These are phyloP conservation scores for Arenicola marina DNA, from an alignment of 2,888 invertebrate genomes.

Conservation along the genomic window DNA sequence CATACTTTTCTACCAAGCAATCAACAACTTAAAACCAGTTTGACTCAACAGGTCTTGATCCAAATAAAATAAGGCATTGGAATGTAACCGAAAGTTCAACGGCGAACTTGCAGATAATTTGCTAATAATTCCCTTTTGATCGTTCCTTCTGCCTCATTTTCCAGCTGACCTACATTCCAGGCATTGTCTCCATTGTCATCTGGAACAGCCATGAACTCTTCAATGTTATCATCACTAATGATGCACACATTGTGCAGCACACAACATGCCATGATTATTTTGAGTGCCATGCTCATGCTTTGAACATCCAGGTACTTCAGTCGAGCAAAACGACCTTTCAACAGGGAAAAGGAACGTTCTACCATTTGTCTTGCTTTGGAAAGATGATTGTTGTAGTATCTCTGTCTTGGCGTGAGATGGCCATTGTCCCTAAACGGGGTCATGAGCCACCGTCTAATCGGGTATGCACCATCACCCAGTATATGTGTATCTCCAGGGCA, in stretches of 20 bases:
- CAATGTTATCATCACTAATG: too few relatives aligned
- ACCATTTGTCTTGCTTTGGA: neutral
- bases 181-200: too few relatives aligned
- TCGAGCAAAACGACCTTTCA: neutral
- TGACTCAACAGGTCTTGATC: too few relatives aligned
- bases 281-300: neutral
- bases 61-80: too few relatives aligned
- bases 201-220: too few relatives aligned
- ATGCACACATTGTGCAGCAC: neutral
- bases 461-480: neutral
- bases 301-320: neutral
- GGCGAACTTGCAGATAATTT: too few relatives aligned
- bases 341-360: neutral
- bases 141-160: too few relatives aligned
- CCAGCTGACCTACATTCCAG: too few relatives aligned
- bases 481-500: neutral
- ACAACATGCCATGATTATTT: neutral
- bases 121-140: too few relatives aligned
- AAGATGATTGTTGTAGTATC: neutral
- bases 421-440: neutral
- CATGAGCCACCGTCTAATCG: neutral
- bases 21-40: too few relatives aligned
- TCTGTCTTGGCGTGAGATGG: neutral
- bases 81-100: too few relatives aligned
- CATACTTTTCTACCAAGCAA: too few relatives aligned